Percentiles rank a stretch among this genome's conserved stretches.
These are phyloP conservation scores for Diarsia mendica DNA, from an alignment of 2,888 invertebrate species.

Conservation along the genomic window DNA sequence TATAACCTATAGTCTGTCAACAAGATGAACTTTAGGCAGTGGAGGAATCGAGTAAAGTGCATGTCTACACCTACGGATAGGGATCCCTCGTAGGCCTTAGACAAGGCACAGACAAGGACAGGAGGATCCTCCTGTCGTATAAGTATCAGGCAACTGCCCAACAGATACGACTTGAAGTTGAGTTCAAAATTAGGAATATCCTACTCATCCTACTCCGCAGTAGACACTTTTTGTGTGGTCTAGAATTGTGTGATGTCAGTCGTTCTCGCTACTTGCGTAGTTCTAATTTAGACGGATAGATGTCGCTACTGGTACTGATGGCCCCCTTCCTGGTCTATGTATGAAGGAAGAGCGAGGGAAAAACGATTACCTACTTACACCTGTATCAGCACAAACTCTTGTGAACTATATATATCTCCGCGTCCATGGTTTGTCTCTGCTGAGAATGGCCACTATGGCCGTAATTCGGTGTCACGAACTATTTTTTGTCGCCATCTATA, in stretches of 20 bases:
- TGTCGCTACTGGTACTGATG: constrained; percentile 21
- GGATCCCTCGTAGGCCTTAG: too few species aligned
- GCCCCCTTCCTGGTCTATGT: too few species aligned
- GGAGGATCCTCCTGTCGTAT: too few species aligned
- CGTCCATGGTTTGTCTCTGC: background rate
- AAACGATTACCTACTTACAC: background rate
- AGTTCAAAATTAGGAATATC: background rate
- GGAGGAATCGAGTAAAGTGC: too few species aligned
- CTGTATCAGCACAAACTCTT: background rate
- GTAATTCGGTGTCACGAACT: background rate
- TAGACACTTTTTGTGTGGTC: too few species aligned
- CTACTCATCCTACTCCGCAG: background rate
- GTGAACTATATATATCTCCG: background rate
- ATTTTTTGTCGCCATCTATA: background rate
- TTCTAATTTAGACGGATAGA: constrained; percentile 21
- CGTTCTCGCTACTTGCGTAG: background rate
- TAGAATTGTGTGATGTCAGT: constrained; percentile 9
- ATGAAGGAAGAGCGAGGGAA: background rate
- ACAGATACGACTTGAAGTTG: too few species aligned
- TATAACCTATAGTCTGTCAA: too few species aligned
- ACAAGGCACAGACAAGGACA: too few species aligned
- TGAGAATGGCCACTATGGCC: background rate
- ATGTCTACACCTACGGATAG: too few species aligned
- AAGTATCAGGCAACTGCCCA: too few species aligned
- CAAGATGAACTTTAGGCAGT: too few species aligned